These are phyloP conservation scores for Nannoperca obscura DNA, from an alignment of 2,797 vertebrate genomes.

Conservation along the genomic window DNA sequence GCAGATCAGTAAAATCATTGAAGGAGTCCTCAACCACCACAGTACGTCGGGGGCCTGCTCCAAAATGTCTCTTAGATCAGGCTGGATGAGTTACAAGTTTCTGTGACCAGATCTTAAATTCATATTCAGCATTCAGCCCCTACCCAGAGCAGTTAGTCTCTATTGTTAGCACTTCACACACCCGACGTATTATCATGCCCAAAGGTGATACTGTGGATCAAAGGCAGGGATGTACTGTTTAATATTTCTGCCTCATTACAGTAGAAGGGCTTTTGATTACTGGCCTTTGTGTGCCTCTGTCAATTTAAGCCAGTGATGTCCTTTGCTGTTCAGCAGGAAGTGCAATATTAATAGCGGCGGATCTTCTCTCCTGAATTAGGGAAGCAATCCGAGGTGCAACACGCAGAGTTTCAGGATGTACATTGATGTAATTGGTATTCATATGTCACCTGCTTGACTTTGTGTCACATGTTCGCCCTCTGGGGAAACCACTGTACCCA, in stretches of 20 bases:
- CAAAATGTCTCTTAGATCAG: conserved; percentile 20
- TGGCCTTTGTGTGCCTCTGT: conserved; percentile 80
- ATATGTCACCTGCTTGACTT: conserved; percentile 72
- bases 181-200: conserved; percentile 80
- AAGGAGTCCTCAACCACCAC: conserved; percentile 7
- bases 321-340: conserved; percentile 74
- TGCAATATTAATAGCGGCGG: conserved; percentile 76
- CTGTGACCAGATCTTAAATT: conserved; percentile 51
- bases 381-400: conserved; percentile 40
- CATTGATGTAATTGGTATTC: conserved; percentile 78
- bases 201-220: conserved; percentile 80
- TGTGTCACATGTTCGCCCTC: conserved; percentile 57
- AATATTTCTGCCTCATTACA: conserved; percentile 83
- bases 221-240: conserved; percentile 82
- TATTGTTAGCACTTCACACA: conserved; percentile 71
- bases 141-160: conserved; percentile 59
- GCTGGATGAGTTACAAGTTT: conserved; percentile 22
- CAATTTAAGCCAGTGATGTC: conserved; percentile 74
- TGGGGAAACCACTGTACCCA: conserved; percentile 56
- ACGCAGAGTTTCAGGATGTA: conserved; percentile 26
- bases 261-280: conserved; percentile 77
- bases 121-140: conserved; percentile 52
- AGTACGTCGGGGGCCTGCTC: conserved; percentile 10
- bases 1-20: conserved; percentile 27
- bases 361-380: conserved; percentile 52